Conservation (phyloP, 2,797 vertebrate genomes). For the Alca torda region DNA sequence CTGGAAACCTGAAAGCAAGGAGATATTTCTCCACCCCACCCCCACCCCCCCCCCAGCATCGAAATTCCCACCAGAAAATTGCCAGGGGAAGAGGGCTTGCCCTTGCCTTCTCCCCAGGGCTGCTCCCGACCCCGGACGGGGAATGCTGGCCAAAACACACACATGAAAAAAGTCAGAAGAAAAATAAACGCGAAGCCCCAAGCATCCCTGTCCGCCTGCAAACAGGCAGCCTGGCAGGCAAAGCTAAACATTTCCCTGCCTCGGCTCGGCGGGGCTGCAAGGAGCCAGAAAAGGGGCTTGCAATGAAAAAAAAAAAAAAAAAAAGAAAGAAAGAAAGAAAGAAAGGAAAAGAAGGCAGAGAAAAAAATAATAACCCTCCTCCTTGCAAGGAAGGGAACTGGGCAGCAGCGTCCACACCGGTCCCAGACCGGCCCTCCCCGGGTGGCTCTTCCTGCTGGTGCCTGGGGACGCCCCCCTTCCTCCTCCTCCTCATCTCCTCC, state of each 20-base stretch:
- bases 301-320: neutral
- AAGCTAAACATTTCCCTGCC: neutral
- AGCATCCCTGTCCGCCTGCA: neutral
- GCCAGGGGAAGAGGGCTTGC: neutral
- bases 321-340: too few relatives aligned
- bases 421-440: neutral
- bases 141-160: constrained; percentile 22
- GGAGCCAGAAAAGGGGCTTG: neutral
- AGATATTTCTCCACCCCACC: neutral
- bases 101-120: constrained; percentile 5
- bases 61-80: constrained; percentile 12
- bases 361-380: neutral
- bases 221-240: neutral
- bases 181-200: neutral
- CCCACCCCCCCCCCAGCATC: neutral
- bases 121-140: neutral
- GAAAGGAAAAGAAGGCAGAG: neutral
- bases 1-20: neutral
- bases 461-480: constrained; percentile 23
- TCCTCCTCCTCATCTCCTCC: neutral
- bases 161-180: neutral
- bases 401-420: neutral
- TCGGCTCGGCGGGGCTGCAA: neutral
- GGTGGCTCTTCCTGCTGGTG: constrained; percentile 35
- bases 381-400: neutral